Evolutionary conservation across 2,797 vertebrate genomes (phyloP).

Genomic region (Kryptolebias ocellatus): DNA sequence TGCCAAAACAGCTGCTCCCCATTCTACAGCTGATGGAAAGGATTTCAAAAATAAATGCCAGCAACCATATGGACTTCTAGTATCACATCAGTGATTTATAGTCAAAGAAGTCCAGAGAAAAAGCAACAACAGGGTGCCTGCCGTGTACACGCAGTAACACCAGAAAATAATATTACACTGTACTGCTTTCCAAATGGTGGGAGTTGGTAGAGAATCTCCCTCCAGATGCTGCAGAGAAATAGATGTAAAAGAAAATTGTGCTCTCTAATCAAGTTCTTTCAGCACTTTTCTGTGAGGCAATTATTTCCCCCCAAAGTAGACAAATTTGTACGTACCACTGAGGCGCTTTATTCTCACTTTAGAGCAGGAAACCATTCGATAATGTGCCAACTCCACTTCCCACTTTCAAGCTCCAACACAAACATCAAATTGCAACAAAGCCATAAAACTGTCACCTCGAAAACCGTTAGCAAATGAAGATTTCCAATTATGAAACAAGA

Average conservation of each 20-base stretch:
- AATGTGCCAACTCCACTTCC: constrained; percentile 51
- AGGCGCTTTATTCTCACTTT: constrained; percentile 27
- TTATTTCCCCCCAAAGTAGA: constrained; percentile 38
- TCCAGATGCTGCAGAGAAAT: constrained; percentile 18
- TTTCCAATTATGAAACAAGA: constrained; percentile 12
- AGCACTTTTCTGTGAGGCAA: constrained; percentile 23
- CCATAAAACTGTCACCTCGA: constrained; percentile 7
- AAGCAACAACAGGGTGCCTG: background rate
- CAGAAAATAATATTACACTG: background rate
- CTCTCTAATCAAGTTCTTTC: constrained; percentile 18
- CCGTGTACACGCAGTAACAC: constrained; percentile 3
- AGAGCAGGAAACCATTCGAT: constrained; percentile 41
- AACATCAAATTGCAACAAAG: constrained; percentile 41
- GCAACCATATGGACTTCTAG: background rate
- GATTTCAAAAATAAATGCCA: background rate
- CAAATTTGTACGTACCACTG: constrained; percentile 32
- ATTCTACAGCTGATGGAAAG: background rate
- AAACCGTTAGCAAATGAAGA: constrained; percentile 16
- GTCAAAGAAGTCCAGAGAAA: background rate
- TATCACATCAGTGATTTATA: background rate
- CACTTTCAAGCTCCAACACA: constrained; percentile 41
- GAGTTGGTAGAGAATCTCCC: constrained; percentile 4
- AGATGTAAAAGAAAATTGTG: constrained; percentile 7
- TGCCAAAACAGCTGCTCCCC: constrained; percentile 1
- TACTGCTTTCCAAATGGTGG: background rate